These are phyloP conservation scores for Hermaeophaga mercurialis DNA, from an alignment of 2,888 invertebrate genomes.

Conservation along the genomic window DNA sequence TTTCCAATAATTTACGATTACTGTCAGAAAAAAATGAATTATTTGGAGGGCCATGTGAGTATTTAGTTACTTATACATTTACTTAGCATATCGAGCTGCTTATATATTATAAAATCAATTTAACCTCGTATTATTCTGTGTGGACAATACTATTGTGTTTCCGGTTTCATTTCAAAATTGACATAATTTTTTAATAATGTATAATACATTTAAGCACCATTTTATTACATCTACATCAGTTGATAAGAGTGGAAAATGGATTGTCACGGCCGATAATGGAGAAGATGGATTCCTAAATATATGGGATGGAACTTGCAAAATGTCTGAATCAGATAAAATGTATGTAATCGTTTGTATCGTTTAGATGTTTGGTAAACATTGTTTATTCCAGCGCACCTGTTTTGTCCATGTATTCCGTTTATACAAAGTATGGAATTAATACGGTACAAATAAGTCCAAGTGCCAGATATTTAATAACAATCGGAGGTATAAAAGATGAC, in stretches of 20 bases:
- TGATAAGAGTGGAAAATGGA: constrained; percentile 62
- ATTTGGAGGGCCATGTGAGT: constrained; percentile 73
- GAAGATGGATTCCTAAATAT: constrained; percentile 63
- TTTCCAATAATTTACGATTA: constrained; percentile 69
- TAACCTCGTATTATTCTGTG: no score
- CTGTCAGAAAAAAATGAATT: constrained; percentile 63
- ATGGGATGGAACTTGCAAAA: constrained; percentile 60
- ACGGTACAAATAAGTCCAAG: constrained; percentile 57
- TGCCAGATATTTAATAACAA: constrained; percentile 64
- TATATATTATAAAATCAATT: neutral
- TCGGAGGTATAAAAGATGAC: constrained; percentile 56
- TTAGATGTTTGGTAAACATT: neutral
- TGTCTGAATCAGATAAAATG: constrained; percentile 11
- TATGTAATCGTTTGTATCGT: neutral
- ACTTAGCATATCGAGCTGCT: no score
- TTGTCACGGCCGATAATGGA: constrained; percentile 64
- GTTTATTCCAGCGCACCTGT: constrained; percentile 54
- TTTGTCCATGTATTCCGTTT: constrained; percentile 63
- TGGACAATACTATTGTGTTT: no score
- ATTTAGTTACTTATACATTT: neutral
- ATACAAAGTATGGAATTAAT: constrained; percentile 50
- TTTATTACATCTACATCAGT: constrained; percentile 59
- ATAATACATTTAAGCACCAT: constrained; percentile 58
- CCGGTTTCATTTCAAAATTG: no score
- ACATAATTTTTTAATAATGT: no score